A percentile compares a stretch with the other conserved stretches of the same genome.
phyloP scores from a whole-genome alignment of 2,888 invertebrate species.

The Volucella inflata region DNA sequence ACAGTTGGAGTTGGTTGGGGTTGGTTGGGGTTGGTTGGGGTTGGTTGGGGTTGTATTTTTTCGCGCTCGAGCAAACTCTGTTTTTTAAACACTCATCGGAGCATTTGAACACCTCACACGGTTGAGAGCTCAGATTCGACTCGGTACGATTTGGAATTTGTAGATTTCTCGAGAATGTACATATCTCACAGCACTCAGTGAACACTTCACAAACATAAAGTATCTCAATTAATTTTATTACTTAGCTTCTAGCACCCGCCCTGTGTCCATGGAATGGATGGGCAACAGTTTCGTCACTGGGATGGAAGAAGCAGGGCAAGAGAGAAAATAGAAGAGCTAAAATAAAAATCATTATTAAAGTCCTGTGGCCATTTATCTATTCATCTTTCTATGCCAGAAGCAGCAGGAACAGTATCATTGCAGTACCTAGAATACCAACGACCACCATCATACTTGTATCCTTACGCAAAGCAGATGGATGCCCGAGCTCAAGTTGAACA shows the following conservation, averaged over 20 bases:
- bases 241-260: conserved; percentile 71
- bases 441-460: conserved; percentile 24
- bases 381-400: conserved; percentile 55
- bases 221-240: conserved; percentile 76
- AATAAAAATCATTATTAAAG: conserved; percentile 71
- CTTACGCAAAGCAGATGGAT: conserved; percentile 60
- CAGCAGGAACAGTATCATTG: conserved; percentile 8
- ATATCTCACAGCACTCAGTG: conserved; percentile 71
- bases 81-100: conserved; percentile 28
- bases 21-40: neutral
- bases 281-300: neutral
- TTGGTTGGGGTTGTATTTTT: conserved; percentile 10
- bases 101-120: conserved; percentile 53
- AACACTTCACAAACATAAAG: conserved; percentile 74
- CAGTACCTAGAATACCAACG: neutral
- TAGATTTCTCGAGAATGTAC: conserved; percentile 56
- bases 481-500: conserved; percentile 70
- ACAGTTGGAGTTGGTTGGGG: neutral
- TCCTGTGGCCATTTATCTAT: conserved; percentile 74
- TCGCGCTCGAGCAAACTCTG: conserved; percentile 17
- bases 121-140: no score
- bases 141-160: conserved; percentile 19
- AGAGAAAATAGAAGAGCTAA: conserved; percentile 11
- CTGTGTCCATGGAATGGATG: no score
- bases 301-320: neutral